Evolutionary conservation across 2,888 invertebrate species (phyloP).

Genomic region (Hydrotaea diabolus): DNA sequence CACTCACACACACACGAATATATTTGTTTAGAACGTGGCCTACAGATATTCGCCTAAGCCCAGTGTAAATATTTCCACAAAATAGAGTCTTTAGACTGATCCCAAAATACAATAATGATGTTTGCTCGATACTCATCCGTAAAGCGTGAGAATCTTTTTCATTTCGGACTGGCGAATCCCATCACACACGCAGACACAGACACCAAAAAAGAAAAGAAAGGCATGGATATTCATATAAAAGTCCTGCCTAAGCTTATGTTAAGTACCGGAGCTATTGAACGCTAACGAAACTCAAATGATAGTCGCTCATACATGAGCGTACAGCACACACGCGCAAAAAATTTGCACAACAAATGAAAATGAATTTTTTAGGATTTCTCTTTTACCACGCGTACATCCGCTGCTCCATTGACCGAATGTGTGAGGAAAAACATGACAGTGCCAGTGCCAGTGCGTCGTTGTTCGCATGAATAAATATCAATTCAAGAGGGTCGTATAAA

Average conservation of each 20-base stretch:
- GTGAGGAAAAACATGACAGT: background rate
- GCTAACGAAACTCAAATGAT: conserved; percentile 10
- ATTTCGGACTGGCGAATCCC: too few species aligned
- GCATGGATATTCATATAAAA: conserved; percentile 30
- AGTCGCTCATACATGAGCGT: background rate
- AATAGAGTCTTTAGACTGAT: conserved; percentile 45
- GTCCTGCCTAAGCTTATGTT: conserved; percentile 49
- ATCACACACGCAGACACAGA: background rate
- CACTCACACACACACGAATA: conserved; percentile 25
- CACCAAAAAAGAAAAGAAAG: too few species aligned
- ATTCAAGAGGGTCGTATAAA: conserved; percentile 57
- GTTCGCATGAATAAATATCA: conserved; percentile 58
- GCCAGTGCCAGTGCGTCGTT: too few species aligned
- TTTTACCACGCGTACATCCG: background rate
- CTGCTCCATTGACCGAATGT: background rate
- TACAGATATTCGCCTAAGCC: conserved; percentile 49
- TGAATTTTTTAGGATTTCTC: conserved; percentile 70
- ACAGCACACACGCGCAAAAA: conserved; percentile 56
- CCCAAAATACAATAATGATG: conserved; percentile 41
- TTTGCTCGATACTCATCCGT: conserved; percentile 36
- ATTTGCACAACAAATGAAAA: conserved; percentile 80
- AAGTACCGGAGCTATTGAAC: conserved; percentile 37
- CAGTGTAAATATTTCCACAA: conserved; percentile 48
- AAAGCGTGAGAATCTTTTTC: conserved; percentile 61
- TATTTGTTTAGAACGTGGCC: conserved; percentile 61